Percentiles rank a stretch among this genome's conserved stretches.
Conservation (phyloP, 1,140 invertebrate species). For the Drosophila nigromelanica region DNA sequence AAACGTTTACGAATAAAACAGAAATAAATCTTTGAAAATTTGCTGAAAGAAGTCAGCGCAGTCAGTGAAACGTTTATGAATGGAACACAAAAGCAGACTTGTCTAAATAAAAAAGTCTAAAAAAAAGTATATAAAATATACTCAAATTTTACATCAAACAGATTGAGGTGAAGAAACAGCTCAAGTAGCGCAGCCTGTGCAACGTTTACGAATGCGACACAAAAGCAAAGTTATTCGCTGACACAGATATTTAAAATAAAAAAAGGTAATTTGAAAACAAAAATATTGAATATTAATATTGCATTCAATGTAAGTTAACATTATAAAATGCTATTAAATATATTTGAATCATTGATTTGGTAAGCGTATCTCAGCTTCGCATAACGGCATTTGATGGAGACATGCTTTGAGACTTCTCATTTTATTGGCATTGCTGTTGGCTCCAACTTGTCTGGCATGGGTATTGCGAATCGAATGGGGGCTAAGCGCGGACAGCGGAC, state of each 20-base stretch:
- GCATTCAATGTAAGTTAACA: too few relatives aligned
- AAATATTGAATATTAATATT: too few relatives aligned
- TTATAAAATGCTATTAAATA: too few relatives aligned
- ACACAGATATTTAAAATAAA: too few relatives aligned
- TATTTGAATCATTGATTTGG: not conserved
- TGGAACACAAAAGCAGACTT: not conserved
- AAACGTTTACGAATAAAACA: too few relatives aligned
- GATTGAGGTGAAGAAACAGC: not conserved
- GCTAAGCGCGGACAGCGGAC: not conserved
- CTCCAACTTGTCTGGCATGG: constrained; percentile 63
- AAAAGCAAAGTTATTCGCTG: not conserved
- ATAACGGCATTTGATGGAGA: constrained; percentile 15
- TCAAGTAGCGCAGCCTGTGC: not conserved
- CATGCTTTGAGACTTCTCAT: constrained; percentile 33
- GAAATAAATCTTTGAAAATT: too few relatives aligned
- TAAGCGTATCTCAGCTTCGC: constrained; percentile 18
- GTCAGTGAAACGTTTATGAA: not conserved
- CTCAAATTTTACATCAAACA: too few relatives aligned
- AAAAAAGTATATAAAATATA: too few relatives aligned
- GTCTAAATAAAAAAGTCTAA: too few relatives aligned
- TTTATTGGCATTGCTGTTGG: constrained; percentile 56
- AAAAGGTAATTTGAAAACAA: too few relatives aligned
- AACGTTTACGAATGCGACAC: not conserved
- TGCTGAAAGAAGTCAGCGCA: not conserved
- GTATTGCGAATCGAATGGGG: not conserved